Base-by-base conservation (phyloP, 2,113 vertebrate genomes). In the Amazona guildingii region DNA sequence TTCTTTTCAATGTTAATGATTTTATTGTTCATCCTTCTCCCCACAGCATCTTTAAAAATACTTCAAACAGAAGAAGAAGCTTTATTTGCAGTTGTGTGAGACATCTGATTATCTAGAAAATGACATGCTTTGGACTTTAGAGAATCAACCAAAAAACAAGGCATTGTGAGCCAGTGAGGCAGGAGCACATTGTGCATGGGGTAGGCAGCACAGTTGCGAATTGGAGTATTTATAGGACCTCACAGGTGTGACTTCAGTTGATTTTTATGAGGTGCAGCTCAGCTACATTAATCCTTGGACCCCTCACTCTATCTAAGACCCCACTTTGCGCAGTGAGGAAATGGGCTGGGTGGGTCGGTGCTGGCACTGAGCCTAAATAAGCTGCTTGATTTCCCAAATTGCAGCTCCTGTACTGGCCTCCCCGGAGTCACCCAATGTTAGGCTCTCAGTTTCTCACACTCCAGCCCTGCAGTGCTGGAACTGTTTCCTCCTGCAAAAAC, bases 121-220 rank as follows among this genome's bases (percentile, higher is more conserved):
- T 31, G 2, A 2, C 25, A 6, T 3, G 4, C 6, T 51, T 84
- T 15, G 51, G 46, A 10, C 19, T 86, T 83, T 17, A 4, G 13
- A 9, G 33, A 77, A 91, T 86, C 3, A 2, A 66, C 29, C 25
- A 43, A 4, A 4, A 8, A 51, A 6, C 11, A 41, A 13, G 46
- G 13, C 0, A 0, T 17, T 35, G 28, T 33, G 63, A 76, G 39
- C 24, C 0, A 4, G 25, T 24, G 62, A 63, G 68, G 80, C 39
- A 14, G 24, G 41, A 81, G 41, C 46, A 6, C 3, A 1, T 10
- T 0, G 0, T 0, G 5, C 5, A 1, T 13, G 66, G 90, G n/a
- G 13, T n/a, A 51, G 54, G 64, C 35, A 29, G 29, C 43, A 12
- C 24, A 10, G 43, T 12, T 39, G 52, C 20, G 48, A 43, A 37